Percentiles rank a stretch among this genome's conserved stretches.
phyloP scores from a whole-genome alignment of 2,113 vertebrate genomes.

The Eulemur macaco region DNA sequence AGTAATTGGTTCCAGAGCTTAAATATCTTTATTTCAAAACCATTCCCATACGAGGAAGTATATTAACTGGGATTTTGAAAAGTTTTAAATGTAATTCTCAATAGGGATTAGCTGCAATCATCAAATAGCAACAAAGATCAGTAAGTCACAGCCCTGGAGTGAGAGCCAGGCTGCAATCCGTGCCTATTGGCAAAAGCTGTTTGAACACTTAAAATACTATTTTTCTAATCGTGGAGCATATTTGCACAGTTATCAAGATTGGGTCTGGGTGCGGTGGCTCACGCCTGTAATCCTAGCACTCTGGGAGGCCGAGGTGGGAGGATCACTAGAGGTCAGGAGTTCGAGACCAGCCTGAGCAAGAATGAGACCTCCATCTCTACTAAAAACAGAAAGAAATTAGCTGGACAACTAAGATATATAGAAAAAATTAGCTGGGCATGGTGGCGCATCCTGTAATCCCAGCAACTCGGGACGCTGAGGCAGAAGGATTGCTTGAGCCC shows the following conservation, averaged over 20 bases:
- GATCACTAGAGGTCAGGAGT: too few relatives aligned
- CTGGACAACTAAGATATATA: too few relatives aligned
- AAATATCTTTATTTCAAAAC: slow-evolving; percentile 22
- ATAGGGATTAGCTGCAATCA: not conserved
- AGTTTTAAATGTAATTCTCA: slow-evolving; percentile 26
- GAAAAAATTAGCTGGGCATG: too few relatives aligned
- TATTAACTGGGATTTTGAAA: not conserved
- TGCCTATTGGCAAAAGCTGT: not conserved
- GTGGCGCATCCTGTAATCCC: too few relatives aligned
- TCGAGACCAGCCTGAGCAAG: too few relatives aligned
- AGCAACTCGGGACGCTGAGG: too few relatives aligned
- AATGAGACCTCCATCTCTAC: too few relatives aligned
- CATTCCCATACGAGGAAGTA: slow-evolving; percentile 7
- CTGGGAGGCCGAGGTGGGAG: too few relatives aligned
- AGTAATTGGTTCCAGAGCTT: not conserved
- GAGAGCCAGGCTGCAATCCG: not conserved
- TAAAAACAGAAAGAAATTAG: too few relatives aligned
- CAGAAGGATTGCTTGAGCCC: too few relatives aligned
- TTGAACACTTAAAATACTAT: not conserved
- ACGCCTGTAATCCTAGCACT: too few relatives aligned
- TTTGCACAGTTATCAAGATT: not conserved
- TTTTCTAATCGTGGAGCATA: slow-evolving; percentile 1
- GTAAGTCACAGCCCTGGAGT: not conserved
- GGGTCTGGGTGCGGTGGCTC: not conserved
- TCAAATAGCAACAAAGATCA: not conserved